Percentiles rank a stretch among this genome's conserved stretches.
Conservation (phyloP, 2,113 vertebrate species). For the Balaenoptera acutorostrata region DNA sequence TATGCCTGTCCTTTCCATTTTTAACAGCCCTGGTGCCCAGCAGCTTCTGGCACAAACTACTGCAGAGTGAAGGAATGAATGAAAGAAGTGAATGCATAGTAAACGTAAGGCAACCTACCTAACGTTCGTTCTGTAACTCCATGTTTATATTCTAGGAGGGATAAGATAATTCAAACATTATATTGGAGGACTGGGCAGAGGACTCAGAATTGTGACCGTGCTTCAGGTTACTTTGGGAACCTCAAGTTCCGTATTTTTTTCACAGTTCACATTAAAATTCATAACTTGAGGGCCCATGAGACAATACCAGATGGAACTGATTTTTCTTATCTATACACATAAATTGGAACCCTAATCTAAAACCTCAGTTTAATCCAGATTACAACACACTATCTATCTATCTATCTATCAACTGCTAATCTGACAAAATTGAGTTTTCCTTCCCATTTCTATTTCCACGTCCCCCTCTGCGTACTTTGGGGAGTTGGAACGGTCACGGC, state of each 20-base stretch:
- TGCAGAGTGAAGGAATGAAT: not conserved
- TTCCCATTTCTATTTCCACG: not conserved
- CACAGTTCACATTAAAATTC: not conserved
- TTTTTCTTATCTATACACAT: not conserved
- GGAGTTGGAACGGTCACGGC: not conserved
- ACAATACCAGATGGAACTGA: not conserved
- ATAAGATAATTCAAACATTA: rapidly evolving
- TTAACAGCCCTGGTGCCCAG: not conserved
- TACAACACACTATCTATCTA: not conserved
- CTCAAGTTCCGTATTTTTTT: not conserved
- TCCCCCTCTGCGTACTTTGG: not conserved
- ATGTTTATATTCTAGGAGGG: not conserved
- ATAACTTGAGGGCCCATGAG: not conserved
- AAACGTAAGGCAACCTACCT: rapidly evolving
- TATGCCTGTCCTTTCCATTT: not conserved
- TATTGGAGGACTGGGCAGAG: rapidly evolving
- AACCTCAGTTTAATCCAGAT: not conserved
- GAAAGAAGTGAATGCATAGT: not conserved
- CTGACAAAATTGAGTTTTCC: not conserved
- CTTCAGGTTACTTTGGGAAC: not conserved
- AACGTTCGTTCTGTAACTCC: not conserved
- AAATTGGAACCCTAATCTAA: not conserved
- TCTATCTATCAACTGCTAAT: not conserved
- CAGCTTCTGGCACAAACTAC: not conserved
- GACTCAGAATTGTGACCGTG: not conserved